Evolutionary conservation across 2,797 vertebrate genomes (phyloP).

Genomic region (Neosilurus hyrtlii): DNA sequence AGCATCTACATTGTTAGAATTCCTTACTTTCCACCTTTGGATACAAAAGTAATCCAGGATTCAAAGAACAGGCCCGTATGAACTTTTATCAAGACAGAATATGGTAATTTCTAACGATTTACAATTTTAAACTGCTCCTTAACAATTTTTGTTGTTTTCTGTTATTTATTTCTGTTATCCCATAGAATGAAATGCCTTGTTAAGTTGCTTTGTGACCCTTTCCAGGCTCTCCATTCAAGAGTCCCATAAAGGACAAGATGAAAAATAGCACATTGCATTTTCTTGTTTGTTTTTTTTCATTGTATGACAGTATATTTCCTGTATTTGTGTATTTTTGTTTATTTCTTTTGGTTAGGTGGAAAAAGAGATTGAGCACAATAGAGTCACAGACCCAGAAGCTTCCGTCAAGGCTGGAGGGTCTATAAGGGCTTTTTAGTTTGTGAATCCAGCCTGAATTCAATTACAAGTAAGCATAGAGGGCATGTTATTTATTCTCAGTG

Average conservation of each 20-base stretch:
- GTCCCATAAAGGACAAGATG: not conserved
- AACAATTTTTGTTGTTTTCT: not conserved
- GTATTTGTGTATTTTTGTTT: not conserved
- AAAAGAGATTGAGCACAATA: slow-evolving; percentile 8
- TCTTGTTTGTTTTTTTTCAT: slow-evolving; percentile 7
- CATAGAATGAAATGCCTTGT: not conserved
- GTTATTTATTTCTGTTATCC: not conserved
- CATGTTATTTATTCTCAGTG: slow-evolving; percentile 40
- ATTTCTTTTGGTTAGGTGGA: slow-evolving; percentile 17
- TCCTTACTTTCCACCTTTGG: not conserved
- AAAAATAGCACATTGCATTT: slow-evolving; percentile 4
- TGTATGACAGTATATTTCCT: slow-evolving; percentile 6
- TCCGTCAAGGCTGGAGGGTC: slow-evolving; percentile 27
- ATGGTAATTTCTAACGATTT: not conserved
- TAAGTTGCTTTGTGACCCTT: not conserved
- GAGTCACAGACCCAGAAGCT: slow-evolving; percentile 20
- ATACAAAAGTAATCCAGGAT: not conserved
- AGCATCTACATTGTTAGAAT: too few relatives aligned
- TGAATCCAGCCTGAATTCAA: slow-evolving; percentile 46
- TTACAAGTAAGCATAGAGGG: slow-evolving; percentile 44
- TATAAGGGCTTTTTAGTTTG: slow-evolving; percentile 55
- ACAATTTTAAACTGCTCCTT: too few relatives aligned
- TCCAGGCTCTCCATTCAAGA: not conserved
- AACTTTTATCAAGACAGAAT: not conserved
- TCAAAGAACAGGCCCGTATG: not conserved